Conservation (phyloP, 2,113 vertebrate genomes). For the Trematocara marginatum region DNA sequence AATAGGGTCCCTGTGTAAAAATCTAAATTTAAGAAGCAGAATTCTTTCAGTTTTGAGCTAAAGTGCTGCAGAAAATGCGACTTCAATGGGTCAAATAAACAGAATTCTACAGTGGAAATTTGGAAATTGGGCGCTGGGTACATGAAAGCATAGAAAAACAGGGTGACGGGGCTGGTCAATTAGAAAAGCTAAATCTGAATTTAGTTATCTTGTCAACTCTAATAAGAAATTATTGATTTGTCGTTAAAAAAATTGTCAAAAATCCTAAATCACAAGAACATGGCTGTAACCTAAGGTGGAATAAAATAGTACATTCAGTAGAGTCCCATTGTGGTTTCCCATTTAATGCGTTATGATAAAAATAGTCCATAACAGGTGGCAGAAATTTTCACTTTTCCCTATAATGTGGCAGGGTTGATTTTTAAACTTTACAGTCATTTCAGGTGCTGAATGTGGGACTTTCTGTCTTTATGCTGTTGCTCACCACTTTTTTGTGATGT, state of each 20-base stretch:
- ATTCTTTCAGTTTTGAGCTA: not conserved
- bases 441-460: not conserved
- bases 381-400: not conserved
- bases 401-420: not conserved
- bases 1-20: fast-evolving
- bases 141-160: not conserved
- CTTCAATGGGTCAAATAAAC: not conserved
- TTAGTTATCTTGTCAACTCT: not conserved
- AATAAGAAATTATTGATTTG: not conserved
- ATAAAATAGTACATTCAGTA: not conserved
- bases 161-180: not conserved
- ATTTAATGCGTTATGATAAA: not conserved
- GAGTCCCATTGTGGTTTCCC: not conserved
- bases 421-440: not conserved
- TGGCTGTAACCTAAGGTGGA: fast-evolving
- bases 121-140: not conserved
- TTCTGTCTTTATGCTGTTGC: not conserved
- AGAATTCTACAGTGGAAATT: not conserved
- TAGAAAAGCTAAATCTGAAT: not conserved
- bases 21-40: not conserved
- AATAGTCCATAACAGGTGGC: not conserved
- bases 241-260: not conserved
- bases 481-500: not conserved
- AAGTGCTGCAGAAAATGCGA: not conserved
- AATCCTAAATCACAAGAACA: not conserved